Conservation (phyloP, 2,797 vertebrate genomes). For the Acropternis orthonyx region DNA sequence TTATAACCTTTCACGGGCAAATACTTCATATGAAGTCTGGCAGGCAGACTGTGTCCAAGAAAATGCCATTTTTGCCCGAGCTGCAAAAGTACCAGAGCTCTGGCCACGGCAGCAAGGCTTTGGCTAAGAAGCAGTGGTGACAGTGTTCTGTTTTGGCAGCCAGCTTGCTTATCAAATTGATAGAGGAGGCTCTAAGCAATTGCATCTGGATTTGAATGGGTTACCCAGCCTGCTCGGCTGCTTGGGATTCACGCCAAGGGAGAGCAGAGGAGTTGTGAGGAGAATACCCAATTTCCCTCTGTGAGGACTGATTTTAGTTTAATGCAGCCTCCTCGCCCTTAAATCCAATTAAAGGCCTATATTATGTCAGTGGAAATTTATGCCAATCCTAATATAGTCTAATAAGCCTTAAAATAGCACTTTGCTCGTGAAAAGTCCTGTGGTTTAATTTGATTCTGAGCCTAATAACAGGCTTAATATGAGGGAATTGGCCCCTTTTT, state of each 20-base stretch:
- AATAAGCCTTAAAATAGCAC: constrained; percentile 85
- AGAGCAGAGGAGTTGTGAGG: constrained; percentile 60
- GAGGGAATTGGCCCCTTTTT: constrained; percentile 76
- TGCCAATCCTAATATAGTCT: constrained; percentile 85
- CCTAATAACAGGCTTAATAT: constrained; percentile 79
- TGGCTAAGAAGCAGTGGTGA: background rate
- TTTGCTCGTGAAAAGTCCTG: constrained; percentile 78
- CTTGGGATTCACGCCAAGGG: constrained; percentile 63
- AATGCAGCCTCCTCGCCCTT: constrained; percentile 77
- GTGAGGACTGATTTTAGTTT: constrained; percentile 70
- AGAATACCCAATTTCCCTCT: constrained; percentile 69
- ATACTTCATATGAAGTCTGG: background rate
- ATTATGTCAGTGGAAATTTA: constrained; percentile 83
- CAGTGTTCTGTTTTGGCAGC: background rate
- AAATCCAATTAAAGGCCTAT: constrained; percentile 83
- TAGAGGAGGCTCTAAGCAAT: constrained; percentile 48
- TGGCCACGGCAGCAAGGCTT: background rate
- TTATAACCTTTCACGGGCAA: background rate
- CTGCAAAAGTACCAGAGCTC: background rate
- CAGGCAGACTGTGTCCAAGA: background rate
- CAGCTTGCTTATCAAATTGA: constrained; percentile 48
- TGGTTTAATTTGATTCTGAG: constrained; percentile 82
- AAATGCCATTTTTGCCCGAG: background rate
- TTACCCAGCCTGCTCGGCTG: constrained; percentile 47
- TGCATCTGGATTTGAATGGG: constrained; percentile 70